Evolutionary conservation across 2,888 invertebrate species (phyloP).

Genomic region (Pocota personata): DNA sequence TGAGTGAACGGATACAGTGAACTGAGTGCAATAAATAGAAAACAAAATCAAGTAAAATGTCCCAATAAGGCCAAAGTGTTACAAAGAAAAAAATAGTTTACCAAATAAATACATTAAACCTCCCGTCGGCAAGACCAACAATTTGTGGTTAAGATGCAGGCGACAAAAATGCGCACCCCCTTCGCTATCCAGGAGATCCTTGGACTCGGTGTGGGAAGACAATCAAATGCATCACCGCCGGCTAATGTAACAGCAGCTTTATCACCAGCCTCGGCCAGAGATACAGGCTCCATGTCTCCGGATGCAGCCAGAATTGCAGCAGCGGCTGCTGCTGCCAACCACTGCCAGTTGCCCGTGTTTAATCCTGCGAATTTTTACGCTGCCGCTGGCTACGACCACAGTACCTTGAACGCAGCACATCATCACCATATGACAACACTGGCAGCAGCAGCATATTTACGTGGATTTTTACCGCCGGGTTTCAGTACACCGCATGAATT

Average conservation of each 20-base stretch:
- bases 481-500: conserved; percentile 82
- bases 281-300: conserved; percentile 80
- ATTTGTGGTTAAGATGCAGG: conserved; percentile 78
- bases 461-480: conserved; percentile 82
- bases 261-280: conserved; percentile 55
- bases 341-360: conserved; percentile 82
- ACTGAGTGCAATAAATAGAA: conserved; percentile 53
- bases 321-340: conserved; percentile 81
- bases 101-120: background rate
- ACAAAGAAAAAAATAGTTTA: conserved; percentile 16
- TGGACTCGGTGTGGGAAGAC: conserved; percentile 80
- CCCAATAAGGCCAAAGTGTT: conserved; percentile 35
- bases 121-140: conserved; percentile 66
- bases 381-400: conserved; percentile 82
- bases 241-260: conserved; percentile 61
- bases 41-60: conserved; percentile 24
- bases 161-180: conserved; percentile 82
- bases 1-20: conserved; percentile 40
- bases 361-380: conserved; percentile 83
- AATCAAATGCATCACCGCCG: conserved; percentile 74
- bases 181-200: conserved; percentile 82
- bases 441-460: conserved; percentile 81
- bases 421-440: conserved; percentile 82
- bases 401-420: conserved; percentile 81
- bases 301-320: conserved; percentile 80